Evolutionary conservation across 2,113 vertebrate genomes (phyloP).

Genomic region (Murina feae): DNA sequence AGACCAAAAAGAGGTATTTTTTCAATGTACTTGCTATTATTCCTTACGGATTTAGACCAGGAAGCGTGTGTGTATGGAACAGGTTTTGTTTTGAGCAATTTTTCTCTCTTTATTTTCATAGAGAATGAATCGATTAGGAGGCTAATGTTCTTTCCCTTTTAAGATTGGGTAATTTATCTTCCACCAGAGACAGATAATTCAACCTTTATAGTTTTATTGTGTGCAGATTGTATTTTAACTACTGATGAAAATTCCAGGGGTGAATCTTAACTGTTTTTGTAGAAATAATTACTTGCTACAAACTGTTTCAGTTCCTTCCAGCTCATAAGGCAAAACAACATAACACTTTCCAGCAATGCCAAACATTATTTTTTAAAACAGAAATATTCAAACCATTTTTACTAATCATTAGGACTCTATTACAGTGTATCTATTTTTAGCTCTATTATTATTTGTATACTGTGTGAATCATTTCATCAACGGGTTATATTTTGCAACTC

Average conservation of each 20-base stretch:
- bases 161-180: constrained; percentile 36
- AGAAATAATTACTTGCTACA: constrained; percentile 69
- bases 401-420: neutral
- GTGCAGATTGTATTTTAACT: constrained; percentile 57
- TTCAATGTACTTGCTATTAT: neutral
- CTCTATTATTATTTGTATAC: constrained; percentile 39
- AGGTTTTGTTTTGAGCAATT: constrained; percentile 13
- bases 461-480: neutral
- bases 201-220: neutral
- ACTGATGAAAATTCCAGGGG: constrained; percentile 46
- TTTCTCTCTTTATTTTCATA: neutral
- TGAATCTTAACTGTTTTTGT: constrained; percentile 52
- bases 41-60: neutral
- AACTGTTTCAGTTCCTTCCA: constrained; percentile 40
- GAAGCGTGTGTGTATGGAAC: neutral
- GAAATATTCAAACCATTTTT: constrained; percentile 54
- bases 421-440: neutral
- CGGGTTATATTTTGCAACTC: neutral
- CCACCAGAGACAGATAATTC: constrained; percentile 36
- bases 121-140: neutral
- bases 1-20: neutral
- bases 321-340: constrained; percentile 62
- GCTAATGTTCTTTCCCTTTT: constrained; percentile 14
- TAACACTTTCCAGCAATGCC: constrained; percentile 54
- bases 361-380: constrained; percentile 64